A percentile compares a stretch with the other conserved stretches of the same genome.
Conservation (phyloP, 2,797 vertebrate genomes). For the Anabacerthia variegaticeps region DNA sequence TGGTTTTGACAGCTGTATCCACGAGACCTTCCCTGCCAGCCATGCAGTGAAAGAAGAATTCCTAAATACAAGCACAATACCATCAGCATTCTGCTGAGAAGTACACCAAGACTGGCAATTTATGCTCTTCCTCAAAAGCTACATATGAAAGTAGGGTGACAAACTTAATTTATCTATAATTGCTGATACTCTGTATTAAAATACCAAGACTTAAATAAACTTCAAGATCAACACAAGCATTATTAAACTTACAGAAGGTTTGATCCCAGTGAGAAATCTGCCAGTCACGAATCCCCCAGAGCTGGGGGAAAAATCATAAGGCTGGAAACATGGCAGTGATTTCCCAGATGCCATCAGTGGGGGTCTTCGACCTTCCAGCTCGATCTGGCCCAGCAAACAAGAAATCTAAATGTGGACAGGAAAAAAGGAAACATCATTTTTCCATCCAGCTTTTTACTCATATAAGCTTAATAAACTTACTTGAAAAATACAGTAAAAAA, state of each 20-base stretch:
- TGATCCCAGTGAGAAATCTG: constrained; percentile 96
- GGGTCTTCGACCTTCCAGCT: constrained; percentile 93
- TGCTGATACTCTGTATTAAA: neutral
- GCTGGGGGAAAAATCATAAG: constrained; percentile 88
- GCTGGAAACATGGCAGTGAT: constrained; percentile 93
- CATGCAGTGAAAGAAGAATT: constrained; percentile 99
- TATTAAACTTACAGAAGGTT: constrained; percentile 83
- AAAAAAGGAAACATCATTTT: neutral
- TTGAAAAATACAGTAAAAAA: neutral
- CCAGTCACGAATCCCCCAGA: constrained; percentile 95
- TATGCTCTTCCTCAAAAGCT: neutral
- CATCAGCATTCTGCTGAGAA: neutral
- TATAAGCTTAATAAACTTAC: neutral
- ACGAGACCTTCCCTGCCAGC: constrained; percentile 96
- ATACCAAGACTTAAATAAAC: neutral
- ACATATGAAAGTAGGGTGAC: neutral
- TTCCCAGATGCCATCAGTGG: constrained; percentile 97
- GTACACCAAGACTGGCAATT: neutral
- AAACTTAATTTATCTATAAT: neutral
- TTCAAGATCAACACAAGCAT: neutral
- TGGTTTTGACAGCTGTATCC: constrained; percentile 97
- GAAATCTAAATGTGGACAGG: constrained; percentile 84
- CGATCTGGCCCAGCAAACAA: constrained; percentile 96
- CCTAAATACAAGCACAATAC: constrained; percentile 76
- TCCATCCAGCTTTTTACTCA: neutral